Conservation (phyloP, 1,140 invertebrate genomes). For the Macrosteles quadrilineatus region DNA sequence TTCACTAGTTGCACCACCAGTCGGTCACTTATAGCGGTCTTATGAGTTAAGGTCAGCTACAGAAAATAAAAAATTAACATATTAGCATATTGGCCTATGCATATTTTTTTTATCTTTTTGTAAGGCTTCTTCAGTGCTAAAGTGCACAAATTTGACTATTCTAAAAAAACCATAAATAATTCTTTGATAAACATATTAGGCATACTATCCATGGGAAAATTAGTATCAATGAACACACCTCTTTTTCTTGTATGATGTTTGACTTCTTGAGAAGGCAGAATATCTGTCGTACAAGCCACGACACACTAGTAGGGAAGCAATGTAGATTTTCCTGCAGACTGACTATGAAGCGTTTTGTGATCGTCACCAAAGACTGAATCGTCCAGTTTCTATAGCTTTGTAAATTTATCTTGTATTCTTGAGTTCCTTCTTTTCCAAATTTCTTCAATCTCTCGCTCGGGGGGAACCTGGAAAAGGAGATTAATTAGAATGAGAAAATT, state of each 20-base stretch:
- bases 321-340: conserved; percentile 86
- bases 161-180: too few relatives aligned
- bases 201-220: too few relatives aligned
- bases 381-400: conserved; percentile 74
- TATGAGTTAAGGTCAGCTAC: too few relatives aligned
- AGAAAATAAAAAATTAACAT: too few relatives aligned
- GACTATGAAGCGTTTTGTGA: conserved; percentile 80
- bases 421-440: conserved; percentile 74
- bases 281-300: conserved; percentile 76
- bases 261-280: conserved; percentile 67
- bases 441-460: conserved; percentile 68
- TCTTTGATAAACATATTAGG: too few relatives aligned
- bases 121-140: too few relatives aligned
- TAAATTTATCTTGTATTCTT: conserved; percentile 70
- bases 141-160: too few relatives aligned
- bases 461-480: conserved; percentile 66
- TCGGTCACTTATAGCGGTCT: too few relatives aligned
- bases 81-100: too few relatives aligned
- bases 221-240: conserved; percentile 52
- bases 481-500: too few relatives aligned
- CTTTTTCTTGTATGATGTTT: conserved; percentile 61
- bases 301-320: conserved; percentile 85
- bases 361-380: conserved; percentile 76
- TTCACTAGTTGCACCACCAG: too few relatives aligned
- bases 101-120: too few relatives aligned